Evolutionary conservation across 2,888 invertebrate genomes (phyloP).

Genomic region (Acanthococcus lagerstroemiae): DNA sequence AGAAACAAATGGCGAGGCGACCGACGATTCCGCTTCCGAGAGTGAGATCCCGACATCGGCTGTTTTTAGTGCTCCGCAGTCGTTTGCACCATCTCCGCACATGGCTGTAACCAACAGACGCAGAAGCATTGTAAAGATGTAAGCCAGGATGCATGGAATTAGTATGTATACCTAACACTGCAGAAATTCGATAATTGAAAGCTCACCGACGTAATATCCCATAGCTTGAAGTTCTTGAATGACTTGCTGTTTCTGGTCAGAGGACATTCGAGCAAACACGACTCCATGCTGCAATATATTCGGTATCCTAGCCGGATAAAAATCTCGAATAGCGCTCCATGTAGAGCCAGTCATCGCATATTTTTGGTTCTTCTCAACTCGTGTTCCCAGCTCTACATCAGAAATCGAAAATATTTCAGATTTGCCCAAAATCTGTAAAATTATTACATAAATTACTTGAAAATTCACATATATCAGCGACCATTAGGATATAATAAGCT

Average conservation of each 20-base stretch:
- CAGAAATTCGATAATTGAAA: too few species aligned
- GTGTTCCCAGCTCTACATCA: slow-evolving; percentile 2
- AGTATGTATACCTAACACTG: too few species aligned
- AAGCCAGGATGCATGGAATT: too few species aligned
- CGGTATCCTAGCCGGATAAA: slow-evolving; percentile 61
- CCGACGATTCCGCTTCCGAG: slow-evolving; percentile 78
- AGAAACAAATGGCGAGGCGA: slow-evolving; percentile 84
- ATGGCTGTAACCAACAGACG: slow-evolving; percentile 42
- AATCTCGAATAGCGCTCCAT: slow-evolving; percentile 59
- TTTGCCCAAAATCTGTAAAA: neutral
- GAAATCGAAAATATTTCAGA: neutral
- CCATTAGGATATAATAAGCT: neutral
- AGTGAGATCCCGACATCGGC: slow-evolving; percentile 81
- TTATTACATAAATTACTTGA: too few species aligned
- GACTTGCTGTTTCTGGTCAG: slow-evolving; percentile 69
- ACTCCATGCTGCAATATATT: slow-evolving; percentile 55
- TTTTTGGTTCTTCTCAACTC: slow-evolving; percentile 38
- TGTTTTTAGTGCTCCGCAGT: slow-evolving; percentile 79
- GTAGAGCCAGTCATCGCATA: slow-evolving; percentile 62
- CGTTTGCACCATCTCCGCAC: slow-evolving; percentile 71
- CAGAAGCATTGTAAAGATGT: too few species aligned
- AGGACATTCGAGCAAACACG: slow-evolving; percentile 74
- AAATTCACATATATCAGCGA: too few species aligned
- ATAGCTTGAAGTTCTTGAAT: slow-evolving; percentile 59
- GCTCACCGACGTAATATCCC: slow-evolving; percentile 54